Evolutionary conservation across 2,113 vertebrate species (phyloP).

Genomic region (Nibea albiflora): DNA sequence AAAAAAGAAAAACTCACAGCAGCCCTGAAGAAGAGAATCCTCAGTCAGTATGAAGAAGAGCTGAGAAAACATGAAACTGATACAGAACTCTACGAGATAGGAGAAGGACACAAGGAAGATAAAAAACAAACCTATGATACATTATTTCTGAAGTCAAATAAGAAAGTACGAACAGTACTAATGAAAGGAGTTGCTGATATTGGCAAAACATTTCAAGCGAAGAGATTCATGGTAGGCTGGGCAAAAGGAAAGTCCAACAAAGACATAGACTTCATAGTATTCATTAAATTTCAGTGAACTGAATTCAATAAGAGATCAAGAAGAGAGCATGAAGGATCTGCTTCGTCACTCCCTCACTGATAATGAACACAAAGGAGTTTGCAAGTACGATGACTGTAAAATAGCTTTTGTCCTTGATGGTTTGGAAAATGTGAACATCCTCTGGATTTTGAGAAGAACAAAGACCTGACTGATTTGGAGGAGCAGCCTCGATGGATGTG

Average conservation of each 20-base stretch:
- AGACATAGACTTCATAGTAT: constrained; percentile 20
- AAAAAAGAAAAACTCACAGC: neutral
- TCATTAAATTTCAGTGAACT: neutral
- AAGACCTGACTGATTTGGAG: neutral
- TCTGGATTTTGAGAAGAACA: constrained; percentile 36
- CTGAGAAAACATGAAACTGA: neutral
- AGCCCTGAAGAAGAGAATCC: constrained; percentile 1
- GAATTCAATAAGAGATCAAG: neutral
- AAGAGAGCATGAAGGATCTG: constrained; percentile 38
- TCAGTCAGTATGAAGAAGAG: neutral
- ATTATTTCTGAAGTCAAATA: neutral
- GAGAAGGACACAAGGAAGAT: neutral
- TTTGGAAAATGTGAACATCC: constrained; percentile 44
- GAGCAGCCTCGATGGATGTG: constrained; percentile 14
- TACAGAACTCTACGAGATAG: neutral
- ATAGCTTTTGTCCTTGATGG: constrained; percentile 49
- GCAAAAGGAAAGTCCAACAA: neutral
- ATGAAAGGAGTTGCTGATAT: constrained; percentile 20
- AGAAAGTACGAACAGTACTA: constrained; percentile 3
- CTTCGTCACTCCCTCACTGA: neutral
- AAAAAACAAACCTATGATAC: neutral
- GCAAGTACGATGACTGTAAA: neutral
- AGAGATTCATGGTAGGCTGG: neutral
- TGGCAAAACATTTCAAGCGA: constrained; percentile 53
- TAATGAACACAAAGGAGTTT: rapidly evolving